These are phyloP conservation scores for Melanostigma gelatinosum DNA, from an alignment of 2,113 vertebrate species.

Conservation along the genomic window DNA sequence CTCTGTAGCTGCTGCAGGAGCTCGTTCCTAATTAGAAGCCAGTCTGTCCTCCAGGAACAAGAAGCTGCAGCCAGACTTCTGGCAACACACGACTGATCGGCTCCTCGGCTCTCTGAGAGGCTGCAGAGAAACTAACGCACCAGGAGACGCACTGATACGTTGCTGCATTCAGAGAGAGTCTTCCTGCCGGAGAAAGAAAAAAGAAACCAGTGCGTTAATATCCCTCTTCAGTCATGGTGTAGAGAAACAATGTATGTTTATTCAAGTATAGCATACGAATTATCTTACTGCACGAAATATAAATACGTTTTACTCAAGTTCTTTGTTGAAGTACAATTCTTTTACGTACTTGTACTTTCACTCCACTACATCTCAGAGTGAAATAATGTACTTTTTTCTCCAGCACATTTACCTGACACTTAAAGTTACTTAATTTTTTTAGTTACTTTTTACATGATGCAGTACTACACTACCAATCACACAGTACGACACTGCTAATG, in stretches of 20 bases:
- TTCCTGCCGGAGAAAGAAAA: not conserved
- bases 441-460: too few relatives aligned
- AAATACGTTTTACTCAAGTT: too few relatives aligned
- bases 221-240: not conserved
- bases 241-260: not conserved
- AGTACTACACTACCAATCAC: too few relatives aligned
- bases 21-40: not conserved
- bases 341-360: too few relatives aligned
- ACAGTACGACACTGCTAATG: too few relatives aligned
- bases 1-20: not conserved
- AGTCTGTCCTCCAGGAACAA: not conserved
- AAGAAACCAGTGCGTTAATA: not conserved
- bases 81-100: not conserved
- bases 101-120: not conserved
- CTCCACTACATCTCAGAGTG: too few relatives aligned
- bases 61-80: not conserved
- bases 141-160: conserved; percentile 25
- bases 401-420: too few relatives aligned
- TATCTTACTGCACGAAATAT: not conserved
- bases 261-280: not conserved
- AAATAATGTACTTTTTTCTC: too few relatives aligned
- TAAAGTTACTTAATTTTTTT: too few relatives aligned
- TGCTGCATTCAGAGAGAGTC: conserved; percentile 1
- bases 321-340: too few relatives aligned
- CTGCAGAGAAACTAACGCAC: not conserved